These are phyloP conservation scores for Sphyrna mokarran DNA, from an alignment of 2,113 vertebrate species.

Conservation along the genomic window DNA sequence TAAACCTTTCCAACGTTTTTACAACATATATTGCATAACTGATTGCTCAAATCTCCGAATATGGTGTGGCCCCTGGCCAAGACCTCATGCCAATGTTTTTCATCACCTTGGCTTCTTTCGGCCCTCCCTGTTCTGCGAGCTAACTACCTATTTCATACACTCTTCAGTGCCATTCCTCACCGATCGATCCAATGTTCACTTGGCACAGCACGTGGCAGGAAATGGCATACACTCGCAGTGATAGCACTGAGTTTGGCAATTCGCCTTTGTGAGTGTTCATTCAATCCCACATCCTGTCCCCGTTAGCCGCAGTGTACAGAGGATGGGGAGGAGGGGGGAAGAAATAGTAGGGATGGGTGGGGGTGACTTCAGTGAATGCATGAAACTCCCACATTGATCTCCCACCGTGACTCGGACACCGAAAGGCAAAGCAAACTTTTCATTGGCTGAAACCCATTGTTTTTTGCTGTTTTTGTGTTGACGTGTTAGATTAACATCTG, in stretches of 20 bases:
- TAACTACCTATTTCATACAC: neutral
- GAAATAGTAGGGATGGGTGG: too few relatives aligned
- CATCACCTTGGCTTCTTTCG: neutral
- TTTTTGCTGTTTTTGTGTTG: neutral
- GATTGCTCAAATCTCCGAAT: neutral
- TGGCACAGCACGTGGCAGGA: neutral
- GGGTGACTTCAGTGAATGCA: neutral
- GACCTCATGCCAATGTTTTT: neutral
- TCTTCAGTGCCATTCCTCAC: neutral
- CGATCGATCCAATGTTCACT: neutral
- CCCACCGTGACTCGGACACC: neutral
- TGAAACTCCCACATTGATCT: neutral
- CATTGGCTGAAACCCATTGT: neutral
- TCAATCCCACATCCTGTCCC: neutral
- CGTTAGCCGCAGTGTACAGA: neutral
- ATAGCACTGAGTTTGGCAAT: neutral
- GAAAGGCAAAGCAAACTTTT: neutral
- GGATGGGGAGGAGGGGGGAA: too few relatives aligned
- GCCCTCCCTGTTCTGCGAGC: neutral
- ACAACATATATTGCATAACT: neutral
- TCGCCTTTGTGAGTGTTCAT: neutral
- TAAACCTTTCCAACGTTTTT: neutral
- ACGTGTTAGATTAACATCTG: slow-evolving; percentile 10
- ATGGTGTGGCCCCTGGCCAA: neutral
- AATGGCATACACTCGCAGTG: neutral